phyloP scores from a whole-genome alignment of 2,888 invertebrate species.

The Andrena minutula region DNA sequence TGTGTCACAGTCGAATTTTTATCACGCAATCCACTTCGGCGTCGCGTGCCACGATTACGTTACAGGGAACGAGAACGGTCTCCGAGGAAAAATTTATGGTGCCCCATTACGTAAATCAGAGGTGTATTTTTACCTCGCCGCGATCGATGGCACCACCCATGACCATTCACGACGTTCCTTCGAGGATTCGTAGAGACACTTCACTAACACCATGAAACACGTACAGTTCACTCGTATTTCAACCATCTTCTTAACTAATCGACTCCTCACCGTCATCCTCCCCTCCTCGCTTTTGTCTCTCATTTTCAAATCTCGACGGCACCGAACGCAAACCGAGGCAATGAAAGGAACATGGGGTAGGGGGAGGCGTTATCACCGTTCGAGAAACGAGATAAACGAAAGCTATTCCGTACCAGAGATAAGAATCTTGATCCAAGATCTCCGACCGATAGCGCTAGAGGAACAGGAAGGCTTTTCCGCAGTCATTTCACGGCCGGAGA shows the following conservation, averaged over 20 bases:
- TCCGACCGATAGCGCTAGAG: slow-evolving; percentile 8
- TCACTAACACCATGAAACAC: too few species aligned
- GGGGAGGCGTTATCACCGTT: slow-evolving; percentile 11
- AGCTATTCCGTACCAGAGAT: slow-evolving; percentile 11
- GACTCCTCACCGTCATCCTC: too few species aligned
- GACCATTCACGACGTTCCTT: background rate
- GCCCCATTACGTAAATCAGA: slow-evolving; percentile 36
- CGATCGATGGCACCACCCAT: slow-evolving; percentile 41
- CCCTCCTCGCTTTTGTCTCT: too few species aligned
- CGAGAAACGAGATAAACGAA: slow-evolving; percentile 6
- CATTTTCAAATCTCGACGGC: background rate
- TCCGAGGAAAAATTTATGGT: slow-evolving; percentile 41
- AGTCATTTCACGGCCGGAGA: slow-evolving; percentile 18
- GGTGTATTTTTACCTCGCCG: slow-evolving; percentile 30
- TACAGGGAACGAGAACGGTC: slow-evolving; percentile 29
- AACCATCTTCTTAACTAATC: too few species aligned
- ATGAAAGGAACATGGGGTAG: background rate
- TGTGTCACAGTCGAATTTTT: slow-evolving; percentile 47
- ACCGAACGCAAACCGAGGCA: background rate
- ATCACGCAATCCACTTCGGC: slow-evolving; percentile 48
- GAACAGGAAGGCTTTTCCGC: slow-evolving; percentile 35
- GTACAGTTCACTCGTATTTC: too few species aligned
- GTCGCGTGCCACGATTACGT: slow-evolving; percentile 54
- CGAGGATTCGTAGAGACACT: background rate
- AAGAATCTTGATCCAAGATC: slow-evolving; percentile 56